Conservation (phyloP, 2,113 vertebrate genomes). For the Atractosteus spatula region DNA sequence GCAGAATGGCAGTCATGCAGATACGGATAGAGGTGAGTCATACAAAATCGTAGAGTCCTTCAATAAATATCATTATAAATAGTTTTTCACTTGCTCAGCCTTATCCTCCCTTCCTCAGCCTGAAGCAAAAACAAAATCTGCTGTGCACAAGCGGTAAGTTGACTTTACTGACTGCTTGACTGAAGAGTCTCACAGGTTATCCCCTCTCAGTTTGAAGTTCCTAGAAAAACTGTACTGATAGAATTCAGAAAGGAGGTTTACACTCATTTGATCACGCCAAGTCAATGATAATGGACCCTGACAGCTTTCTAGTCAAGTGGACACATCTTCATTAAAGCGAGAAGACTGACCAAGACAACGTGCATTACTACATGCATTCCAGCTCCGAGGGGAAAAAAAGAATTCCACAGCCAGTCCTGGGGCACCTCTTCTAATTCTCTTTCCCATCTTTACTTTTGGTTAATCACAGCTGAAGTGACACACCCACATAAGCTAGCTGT, state of each 20-base stretch:
- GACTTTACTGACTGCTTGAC: neutral
- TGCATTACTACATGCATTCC: constrained; percentile 14
- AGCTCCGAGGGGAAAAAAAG: constrained; percentile 22
- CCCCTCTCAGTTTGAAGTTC: neutral
- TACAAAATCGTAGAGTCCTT: too few species aligned
- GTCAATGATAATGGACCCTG: constrained; percentile 37
- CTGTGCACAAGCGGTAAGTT: too few species aligned
- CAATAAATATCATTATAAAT: too few species aligned
- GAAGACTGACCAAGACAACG: constrained; percentile 7
- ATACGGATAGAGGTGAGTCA: too few species aligned
- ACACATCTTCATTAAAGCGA: constrained; percentile 47
- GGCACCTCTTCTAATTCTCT: constrained; percentile 22
- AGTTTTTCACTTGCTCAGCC: neutral
- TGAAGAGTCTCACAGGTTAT: neutral
- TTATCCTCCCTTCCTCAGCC: neutral
- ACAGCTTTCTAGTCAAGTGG: constrained; percentile 65
- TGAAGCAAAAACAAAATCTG: too few species aligned
- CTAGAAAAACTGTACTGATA: neutral
- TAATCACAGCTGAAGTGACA: constrained; percentile 6
- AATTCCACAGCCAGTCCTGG: constrained; percentile 26
- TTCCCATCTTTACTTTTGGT: constrained; percentile 16
- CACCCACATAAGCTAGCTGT: neutral
- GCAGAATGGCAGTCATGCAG: too few species aligned
- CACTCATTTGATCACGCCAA: constrained; percentile 12
- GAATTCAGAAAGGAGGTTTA: neutral